phyloP scores from a whole-genome alignment of 2,888 invertebrate species.

The Thysanoteuthis rhombus region DNA sequence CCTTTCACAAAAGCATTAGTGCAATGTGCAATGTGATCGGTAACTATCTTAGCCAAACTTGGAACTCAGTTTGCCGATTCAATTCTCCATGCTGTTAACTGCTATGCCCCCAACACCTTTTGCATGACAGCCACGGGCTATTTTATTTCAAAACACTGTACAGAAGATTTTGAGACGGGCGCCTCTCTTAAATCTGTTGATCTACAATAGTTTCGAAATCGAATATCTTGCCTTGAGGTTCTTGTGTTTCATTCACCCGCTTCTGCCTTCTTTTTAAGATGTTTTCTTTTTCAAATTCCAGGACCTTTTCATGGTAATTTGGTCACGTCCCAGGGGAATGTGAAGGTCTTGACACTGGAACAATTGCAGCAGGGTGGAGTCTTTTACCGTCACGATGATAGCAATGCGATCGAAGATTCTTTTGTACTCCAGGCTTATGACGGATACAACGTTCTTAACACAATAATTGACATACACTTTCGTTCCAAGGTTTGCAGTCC shows the following conservation, averaged over 20 bases:
- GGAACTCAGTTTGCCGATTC: too few relatives aligned
- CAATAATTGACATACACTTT: constrained; percentile 48
- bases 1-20: too few relatives aligned
- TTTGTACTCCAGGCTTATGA: constrained; percentile 50
- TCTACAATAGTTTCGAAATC: too few relatives aligned
- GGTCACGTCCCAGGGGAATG: constrained; percentile 33
- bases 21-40: too few relatives aligned
- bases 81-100: too few relatives aligned
- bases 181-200: too few relatives aligned
- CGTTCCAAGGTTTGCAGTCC: constrained; percentile 49
- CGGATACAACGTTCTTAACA: constrained; percentile 47
- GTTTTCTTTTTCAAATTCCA: constrained; percentile 34
- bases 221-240: too few relatives aligned
- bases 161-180: too few relatives aligned
- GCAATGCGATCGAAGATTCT: constrained; percentile 43
- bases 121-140: too few relatives aligned
- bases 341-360: constrained; percentile 46
- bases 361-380: constrained; percentile 51
- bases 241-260: neutral
- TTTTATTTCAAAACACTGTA: too few relatives aligned
- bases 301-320: constrained; percentile 52
- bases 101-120: too few relatives aligned
- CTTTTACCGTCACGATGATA: constrained; percentile 49
- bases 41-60: too few relatives aligned
- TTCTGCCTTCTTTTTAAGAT: neutral